Conservation (phyloP, 2,888 invertebrate genomes). For the Drosophila multiciliata region DNA sequence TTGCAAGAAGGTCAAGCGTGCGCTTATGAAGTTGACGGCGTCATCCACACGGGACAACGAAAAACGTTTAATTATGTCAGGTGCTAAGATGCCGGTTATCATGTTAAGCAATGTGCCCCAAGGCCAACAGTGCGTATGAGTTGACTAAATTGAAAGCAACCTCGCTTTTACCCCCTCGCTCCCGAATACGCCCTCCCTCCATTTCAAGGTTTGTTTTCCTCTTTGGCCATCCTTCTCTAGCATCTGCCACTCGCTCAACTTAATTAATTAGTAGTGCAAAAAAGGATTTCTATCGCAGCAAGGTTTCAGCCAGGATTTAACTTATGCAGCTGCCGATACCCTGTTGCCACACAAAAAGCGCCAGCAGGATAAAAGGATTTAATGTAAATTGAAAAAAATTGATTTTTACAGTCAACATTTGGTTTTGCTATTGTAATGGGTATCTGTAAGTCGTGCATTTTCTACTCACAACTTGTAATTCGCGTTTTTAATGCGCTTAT, state of each 20-base stretch:
- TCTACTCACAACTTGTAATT: background rate
- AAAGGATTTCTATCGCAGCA: constrained; percentile 47
- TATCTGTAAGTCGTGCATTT: background rate
- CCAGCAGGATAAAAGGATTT: background rate
- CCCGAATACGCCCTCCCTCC: background rate
- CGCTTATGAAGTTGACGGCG: constrained; percentile 68
- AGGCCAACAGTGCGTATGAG: constrained; percentile 62
- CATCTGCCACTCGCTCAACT: constrained; percentile 28
- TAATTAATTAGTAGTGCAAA: constrained; percentile 70
- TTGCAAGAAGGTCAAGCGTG: constrained; percentile 68
- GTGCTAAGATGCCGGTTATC: constrained; percentile 76
- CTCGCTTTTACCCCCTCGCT: background rate
- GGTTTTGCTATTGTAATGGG: background rate
- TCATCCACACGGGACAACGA: constrained; percentile 40
- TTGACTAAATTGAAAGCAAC: constrained; percentile 47
- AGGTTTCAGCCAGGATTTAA: constrained; percentile 19
- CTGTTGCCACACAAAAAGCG: background rate
- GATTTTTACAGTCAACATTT: background rate
- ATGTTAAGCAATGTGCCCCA: constrained; percentile 38
- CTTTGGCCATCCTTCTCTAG: background rate
- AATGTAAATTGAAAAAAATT: background rate
- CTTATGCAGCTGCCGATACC: constrained; percentile 25
- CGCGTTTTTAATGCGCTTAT: constrained; percentile 50
- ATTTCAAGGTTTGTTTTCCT: constrained; percentile 24
- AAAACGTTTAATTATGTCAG: constrained; percentile 80